Evolutionary conservation across 1,140 invertebrate genomes (phyloP).

Genomic region (Homalodisca vitripennis): DNA sequence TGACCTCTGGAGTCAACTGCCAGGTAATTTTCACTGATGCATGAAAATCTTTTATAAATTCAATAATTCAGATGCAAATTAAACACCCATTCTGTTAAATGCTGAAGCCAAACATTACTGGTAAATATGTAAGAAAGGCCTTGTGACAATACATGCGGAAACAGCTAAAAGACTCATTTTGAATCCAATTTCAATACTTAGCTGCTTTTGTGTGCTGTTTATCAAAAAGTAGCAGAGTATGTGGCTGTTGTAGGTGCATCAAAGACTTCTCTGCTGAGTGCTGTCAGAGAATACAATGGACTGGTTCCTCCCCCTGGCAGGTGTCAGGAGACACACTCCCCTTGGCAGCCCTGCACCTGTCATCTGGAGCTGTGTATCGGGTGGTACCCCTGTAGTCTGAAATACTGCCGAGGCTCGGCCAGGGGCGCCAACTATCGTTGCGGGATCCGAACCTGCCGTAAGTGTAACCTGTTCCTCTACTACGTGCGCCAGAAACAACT

Average conservation of each 20-base stretch:
- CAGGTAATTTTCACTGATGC: too few relatives aligned
- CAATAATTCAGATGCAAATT: too few relatives aligned
- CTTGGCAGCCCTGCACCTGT: constrained; percentile 72
- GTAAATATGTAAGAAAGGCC: too few relatives aligned
- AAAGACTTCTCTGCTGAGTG: constrained; percentile 51
- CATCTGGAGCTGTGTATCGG: constrained; percentile 79
- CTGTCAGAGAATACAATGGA: constrained; percentile 35
- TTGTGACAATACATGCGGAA: too few relatives aligned
- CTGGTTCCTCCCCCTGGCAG: constrained; percentile 45
- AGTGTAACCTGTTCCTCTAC: constrained; percentile 84
- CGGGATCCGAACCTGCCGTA: constrained; percentile 92
- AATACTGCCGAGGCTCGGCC: constrained; percentile 81
- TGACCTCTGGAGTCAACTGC: constrained; percentile 68
- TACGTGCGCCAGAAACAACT: constrained; percentile 77
- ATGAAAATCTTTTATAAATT: too few relatives aligned
- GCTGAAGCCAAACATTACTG: too few relatives aligned
- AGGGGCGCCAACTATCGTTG: constrained; percentile 58
- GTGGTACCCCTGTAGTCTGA: constrained; percentile 91
- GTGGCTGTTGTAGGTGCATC: constrained; percentile 59
- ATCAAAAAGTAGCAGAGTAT: too few relatives aligned
- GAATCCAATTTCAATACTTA: too few relatives aligned
- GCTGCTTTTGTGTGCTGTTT: too few relatives aligned
- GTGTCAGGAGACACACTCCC: constrained; percentile 62
- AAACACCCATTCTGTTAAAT: too few relatives aligned
- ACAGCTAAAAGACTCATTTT: too few relatives aligned